Conservation (phyloP, 2,888 invertebrate genomes). For the Drosophila trichaetosa region DNA sequence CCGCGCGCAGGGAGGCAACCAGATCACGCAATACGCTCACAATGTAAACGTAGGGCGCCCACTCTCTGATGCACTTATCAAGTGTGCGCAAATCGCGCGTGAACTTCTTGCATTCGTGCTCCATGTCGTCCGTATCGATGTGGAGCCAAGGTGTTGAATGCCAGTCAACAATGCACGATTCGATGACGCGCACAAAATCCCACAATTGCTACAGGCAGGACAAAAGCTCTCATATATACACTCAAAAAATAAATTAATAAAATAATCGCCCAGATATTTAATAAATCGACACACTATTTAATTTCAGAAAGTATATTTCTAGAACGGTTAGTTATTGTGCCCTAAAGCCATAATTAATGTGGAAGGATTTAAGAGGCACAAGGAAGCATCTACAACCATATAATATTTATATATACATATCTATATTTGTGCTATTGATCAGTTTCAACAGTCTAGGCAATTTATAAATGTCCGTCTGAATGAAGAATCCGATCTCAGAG, state of each 20-base stretch:
- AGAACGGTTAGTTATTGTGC: neutral
- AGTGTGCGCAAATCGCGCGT: conserved; percentile 93
- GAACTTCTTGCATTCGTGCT: conserved; percentile 97
- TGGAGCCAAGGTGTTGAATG: conserved; percentile 96
- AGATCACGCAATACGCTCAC: conserved; percentile 95
- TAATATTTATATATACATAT: too few species aligned
- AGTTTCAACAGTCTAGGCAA: neutral
- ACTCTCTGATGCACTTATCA: conserved; percentile 92
- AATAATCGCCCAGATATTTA: neutral
- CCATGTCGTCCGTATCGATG: conserved; percentile 97
- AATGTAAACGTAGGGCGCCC: conserved; percentile 92
- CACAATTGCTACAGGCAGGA: conserved; percentile 89
- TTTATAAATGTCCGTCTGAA: too few species aligned
- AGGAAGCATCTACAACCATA: neutral
- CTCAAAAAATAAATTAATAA: neutral
- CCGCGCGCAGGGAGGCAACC: conserved; percentile 95
- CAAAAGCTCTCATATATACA: conserved; percentile 16
- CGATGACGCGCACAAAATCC: conserved; percentile 95
- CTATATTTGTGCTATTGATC: too few species aligned
- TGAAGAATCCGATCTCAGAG: neutral
- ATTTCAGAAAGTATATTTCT: neutral
- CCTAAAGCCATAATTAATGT: neutral
- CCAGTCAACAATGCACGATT: conserved; percentile 95
- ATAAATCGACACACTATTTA: neutral
- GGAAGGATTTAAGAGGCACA: neutral